Base-by-base conservation (phyloP, 2,888 invertebrate species). In the Tipula lateralis region DNA sequence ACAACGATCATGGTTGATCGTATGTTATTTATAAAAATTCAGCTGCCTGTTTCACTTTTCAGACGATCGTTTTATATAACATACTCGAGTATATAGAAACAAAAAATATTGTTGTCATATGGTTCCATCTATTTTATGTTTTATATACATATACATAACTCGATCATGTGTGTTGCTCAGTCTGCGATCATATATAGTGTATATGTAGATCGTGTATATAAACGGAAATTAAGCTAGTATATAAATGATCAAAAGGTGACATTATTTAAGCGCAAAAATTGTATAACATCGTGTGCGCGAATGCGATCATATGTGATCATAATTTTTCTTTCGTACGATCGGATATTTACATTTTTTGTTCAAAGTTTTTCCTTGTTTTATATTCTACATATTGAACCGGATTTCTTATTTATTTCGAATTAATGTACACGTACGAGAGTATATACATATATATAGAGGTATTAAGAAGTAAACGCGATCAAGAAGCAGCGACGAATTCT, bases 11-110 rank as follows among this genome's bases (percentile, higher is more conserved):
- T 66, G 66, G 66, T 66, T 66, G 66, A 66, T 66, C 66, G 66
- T 66, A 66, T 66, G 24, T 66, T 66, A 66, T 66, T 66, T 66
- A 24, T 66, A 66, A 66, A 66, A 66, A 66, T 66, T 66, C 66
- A 66, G 66, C 66, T 66, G 66, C 66, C 66, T 66, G 66, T 66
- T 66, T 66, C 24, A 66, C 66, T 66, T 66, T 66, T 66, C 66
- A 66, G 66, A 66, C 66, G n/a, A 9, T 66, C 66, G 66, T 66
- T 66, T 66, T 66, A 66, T 24, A 66, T 44, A n/a, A n/a, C n/a
- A 44, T 44, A 44, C n/a, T 32, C 32, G 44, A 44, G 44, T 44
- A n/a, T 7, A 44, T 66, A 19, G 24, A 66, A 44, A 44, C n/a
- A 39, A 39, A 32, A 32, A 32, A 36, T 36, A 24, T 66, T 66